Evolutionary conservation across 2,797 vertebrate genomes (phyloP).

Genomic region (Hybognathus amarus): DNA sequence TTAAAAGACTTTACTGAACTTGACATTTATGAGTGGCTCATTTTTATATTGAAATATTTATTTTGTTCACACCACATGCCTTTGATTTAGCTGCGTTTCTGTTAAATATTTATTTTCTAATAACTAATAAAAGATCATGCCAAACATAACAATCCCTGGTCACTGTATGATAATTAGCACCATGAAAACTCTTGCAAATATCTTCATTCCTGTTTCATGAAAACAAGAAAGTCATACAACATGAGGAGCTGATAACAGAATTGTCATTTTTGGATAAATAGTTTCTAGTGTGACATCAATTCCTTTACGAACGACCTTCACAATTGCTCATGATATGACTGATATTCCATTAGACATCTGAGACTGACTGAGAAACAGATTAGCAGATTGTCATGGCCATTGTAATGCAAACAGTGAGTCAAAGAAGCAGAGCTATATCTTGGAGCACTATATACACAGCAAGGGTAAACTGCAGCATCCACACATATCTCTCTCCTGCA

Average conservation of each 20-base stretch:
- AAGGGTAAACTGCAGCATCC: constrained; percentile 75
- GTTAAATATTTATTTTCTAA: not conserved
- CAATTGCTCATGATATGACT: constrained; percentile 6
- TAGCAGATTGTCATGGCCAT: constrained; percentile 37
- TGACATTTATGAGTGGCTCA: not conserved
- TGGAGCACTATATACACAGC: constrained; percentile 69
- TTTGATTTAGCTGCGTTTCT: not conserved
- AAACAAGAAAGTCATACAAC: not conserved
- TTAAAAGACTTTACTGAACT: not conserved
- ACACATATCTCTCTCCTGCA: constrained; percentile 24
- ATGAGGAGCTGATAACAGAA: not conserved
- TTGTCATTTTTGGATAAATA: not conserved
- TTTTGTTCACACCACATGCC: not conserved
- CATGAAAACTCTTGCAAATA: not conserved
- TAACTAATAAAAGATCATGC: not conserved
- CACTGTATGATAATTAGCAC: not conserved
- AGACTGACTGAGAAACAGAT: not conserved
- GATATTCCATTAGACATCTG: not conserved
- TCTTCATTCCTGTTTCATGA: not conserved
- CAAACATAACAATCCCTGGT: not conserved
- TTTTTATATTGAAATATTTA: not conserved
- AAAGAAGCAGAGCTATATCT: constrained; percentile 78
- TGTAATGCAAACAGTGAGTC: constrained; percentile 67
- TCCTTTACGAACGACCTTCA: constrained; percentile 15
- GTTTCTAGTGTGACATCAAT: not conserved